Evolutionary conservation across 35 echinoderm and acorn worm genomes (phyloP).

Genomic region (Anneissia japonica): DNA sequence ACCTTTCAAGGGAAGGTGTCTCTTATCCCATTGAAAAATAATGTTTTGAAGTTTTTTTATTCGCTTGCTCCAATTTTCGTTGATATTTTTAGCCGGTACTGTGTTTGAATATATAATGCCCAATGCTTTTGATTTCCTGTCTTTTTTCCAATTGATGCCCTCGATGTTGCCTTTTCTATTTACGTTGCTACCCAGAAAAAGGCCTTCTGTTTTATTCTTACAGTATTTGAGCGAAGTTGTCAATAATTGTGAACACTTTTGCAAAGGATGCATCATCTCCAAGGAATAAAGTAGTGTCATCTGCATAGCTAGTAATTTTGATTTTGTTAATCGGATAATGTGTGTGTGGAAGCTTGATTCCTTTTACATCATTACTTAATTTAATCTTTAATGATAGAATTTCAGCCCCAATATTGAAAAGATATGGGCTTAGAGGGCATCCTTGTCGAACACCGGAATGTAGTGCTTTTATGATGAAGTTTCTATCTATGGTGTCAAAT

Average conservation of each 20-base stretch:
- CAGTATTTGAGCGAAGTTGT: background rate
- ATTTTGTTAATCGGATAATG: background rate
- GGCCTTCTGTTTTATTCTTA: background rate
- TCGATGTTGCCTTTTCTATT: background rate
- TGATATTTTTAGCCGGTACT: background rate
- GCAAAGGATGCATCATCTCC: background rate
- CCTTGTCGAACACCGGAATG: background rate
- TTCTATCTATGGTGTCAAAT: background rate
- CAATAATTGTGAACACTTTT: background rate
- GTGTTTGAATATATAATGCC: background rate
- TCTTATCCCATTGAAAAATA: background rate
- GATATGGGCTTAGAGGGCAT: background rate
- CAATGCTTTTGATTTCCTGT: background rate
- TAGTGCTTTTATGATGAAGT: background rate
- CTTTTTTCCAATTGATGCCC: background rate
- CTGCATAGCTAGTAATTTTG: background rate
- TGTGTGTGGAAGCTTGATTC: background rate
- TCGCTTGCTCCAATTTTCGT: background rate
- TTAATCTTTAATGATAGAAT: background rate
- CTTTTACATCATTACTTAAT: background rate
- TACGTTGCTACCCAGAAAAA: background rate
- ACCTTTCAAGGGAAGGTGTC: background rate
- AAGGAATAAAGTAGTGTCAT: background rate
- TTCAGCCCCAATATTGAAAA: background rate
- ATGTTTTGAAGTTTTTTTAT: background rate